Percentiles rank a stretch among this genome's conserved stretches.
Conservation (phyloP, 2,888 invertebrate genomes). For the Pseudococcus longispinus region DNA sequence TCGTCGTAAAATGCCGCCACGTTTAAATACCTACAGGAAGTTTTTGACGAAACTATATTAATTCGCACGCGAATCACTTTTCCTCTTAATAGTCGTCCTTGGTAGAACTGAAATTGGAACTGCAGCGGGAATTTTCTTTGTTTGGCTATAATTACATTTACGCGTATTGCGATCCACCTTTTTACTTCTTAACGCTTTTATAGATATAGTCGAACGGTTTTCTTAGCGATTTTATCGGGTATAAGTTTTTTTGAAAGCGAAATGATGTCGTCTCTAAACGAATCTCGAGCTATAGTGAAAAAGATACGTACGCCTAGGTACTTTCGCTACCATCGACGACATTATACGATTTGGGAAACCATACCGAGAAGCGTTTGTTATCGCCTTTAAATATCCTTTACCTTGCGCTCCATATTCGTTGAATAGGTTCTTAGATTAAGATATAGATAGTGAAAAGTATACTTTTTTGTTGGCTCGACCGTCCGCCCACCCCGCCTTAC, state of each 20-base stretch:
- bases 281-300: background rate
- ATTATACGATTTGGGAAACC: slow-evolving; percentile 5
- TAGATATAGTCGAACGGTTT: background rate
- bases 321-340: background rate
- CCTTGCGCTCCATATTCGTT: slow-evolving; percentile 1
- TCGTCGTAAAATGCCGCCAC: background rate
- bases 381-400: slow-evolving; percentile 18
- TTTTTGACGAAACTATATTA: slow-evolving; percentile 17
- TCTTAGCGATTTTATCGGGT: slow-evolving; percentile 12
- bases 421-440: slow-evolving; percentile 27
- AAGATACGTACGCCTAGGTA: background rate
- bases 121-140: background rate
- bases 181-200: background rate
- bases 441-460: slow-evolving; percentile 31
- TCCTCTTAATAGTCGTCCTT: background rate
- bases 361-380: background rate
- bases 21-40: background rate
- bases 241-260: background rate
- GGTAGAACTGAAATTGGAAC: background rate
- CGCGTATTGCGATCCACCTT: background rate
- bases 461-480: background rate
- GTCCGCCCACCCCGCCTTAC: background rate
- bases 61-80: background rate
- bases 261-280: slow-evolving; percentile 8
- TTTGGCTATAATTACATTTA: background rate